Base-by-base conservation (phyloP, 2,888 invertebrate species). In the Diachrysia chrysitis region DNA sequence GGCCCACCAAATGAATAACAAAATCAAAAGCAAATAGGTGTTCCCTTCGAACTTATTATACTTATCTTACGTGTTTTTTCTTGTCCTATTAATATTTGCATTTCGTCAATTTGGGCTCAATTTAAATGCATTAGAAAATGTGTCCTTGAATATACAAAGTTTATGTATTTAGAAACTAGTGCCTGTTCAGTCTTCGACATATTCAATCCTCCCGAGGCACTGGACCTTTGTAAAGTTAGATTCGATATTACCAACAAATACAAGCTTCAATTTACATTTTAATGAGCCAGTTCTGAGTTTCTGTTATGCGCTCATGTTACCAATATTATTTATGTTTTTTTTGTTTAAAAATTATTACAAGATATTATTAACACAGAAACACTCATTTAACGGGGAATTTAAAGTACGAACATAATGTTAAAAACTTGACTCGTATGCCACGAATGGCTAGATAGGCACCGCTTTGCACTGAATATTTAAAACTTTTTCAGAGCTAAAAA, bases 11-110 rank as follows among this genome's bases (percentile, higher is more conserved):
- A 89, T 87, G 89, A 89, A 89, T 89, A 90, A 89, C 88, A 85
- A 89, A 91, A 91, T 90, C 88, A 90, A 88, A 90, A 87, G 85
- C 85, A 87, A 85, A 86, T 85, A 84, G 81, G 81, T 83, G 79
- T 78, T 81, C 78, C 74, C 71, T 80, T 74, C 71, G 55, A 73
- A 78, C 71, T 79, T 81, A 81, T 83, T 79, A 73, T 67, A 78
- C 71, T 79, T 81, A 81, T 83, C 80, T 74, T 65, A 80, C 76
- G 71, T 79, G 74, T 78, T 81, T 77, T 68, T 76, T 70, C 61
- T 79, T 66, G 57, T 54, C 53, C 53, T 71, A 75, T 72, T 72
- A 63, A 10, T 71, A 75, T 72, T 72, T 63, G 37, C 55, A 63
- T 58, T 25, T 51, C 57, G 53, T 62, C 62, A 65, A 66, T 71